Conservation (phyloP, 2,888 invertebrate species). For the Trichopria drosophilae region DNA sequence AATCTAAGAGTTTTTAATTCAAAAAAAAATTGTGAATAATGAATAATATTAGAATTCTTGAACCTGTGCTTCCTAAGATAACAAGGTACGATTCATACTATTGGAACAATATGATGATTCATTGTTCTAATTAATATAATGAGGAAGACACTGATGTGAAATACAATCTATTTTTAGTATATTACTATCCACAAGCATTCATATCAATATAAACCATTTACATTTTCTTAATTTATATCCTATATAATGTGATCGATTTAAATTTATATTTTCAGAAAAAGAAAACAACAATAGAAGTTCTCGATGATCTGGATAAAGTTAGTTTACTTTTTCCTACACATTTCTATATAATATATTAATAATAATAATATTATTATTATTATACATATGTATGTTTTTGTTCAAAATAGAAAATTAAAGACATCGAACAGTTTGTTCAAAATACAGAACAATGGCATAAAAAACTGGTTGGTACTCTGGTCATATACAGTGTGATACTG, state of each 20-base stretch:
- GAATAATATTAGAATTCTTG: too few relatives aligned
- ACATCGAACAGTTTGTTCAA: slow-evolving; percentile 78
- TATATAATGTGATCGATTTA: too few relatives aligned
- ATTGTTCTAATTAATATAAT: too few relatives aligned
- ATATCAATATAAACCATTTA: too few relatives aligned
- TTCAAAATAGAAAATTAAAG: slow-evolving; percentile 68
- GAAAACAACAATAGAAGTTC: slow-evolving; percentile 62
- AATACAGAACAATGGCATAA: slow-evolving; percentile 81
- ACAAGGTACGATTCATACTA: too few relatives aligned
- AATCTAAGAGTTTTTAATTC: neutral
- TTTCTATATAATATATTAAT: slow-evolving; percentile 11
- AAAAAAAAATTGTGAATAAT: neutral
- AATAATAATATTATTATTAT: slow-evolving; percentile 11
- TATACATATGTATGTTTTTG: slow-evolving; percentile 26
- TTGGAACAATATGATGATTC: too few relatives aligned
- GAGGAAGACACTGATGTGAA: too few relatives aligned
- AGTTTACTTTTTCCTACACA: slow-evolving; percentile 28
- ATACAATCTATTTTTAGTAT: too few relatives aligned
- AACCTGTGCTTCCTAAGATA: too few relatives aligned
- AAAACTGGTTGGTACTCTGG: slow-evolving; percentile 77
- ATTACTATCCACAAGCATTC: too few relatives aligned
- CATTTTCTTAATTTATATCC: neutral
- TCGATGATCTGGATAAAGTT: slow-evolving; percentile 74
- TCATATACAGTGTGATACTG: slow-evolving; percentile 70
- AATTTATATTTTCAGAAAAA: slow-evolving; percentile 59